Base-by-base conservation (phyloP, 2,888 invertebrate species). In the Drosophila pseudotalamancana region DNA sequence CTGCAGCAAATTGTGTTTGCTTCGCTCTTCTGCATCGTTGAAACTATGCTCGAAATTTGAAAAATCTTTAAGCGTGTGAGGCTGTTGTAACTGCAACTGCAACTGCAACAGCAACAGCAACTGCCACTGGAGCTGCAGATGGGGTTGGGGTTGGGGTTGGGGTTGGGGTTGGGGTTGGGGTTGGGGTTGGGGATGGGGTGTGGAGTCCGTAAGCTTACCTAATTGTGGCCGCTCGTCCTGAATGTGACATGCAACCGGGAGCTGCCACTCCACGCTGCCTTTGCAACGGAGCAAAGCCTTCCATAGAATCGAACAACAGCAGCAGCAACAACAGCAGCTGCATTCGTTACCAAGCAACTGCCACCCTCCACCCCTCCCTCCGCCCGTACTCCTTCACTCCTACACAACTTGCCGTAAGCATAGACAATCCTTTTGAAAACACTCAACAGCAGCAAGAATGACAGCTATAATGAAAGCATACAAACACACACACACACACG, bases 221-320 rank as follows among this genome's bases (percentile, higher is more conserved):
- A 83, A 79, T 77, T 79, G 78, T 68, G 71, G 74, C 59, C 62
- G 79, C 59, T 55, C 57, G 40, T 45, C 46, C 59, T 67, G 74
- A 64, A 71, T 74, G 71, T 71, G 83, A 54, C 64, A 69, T 65
- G 49, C 56, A 66, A 60, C 55, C 45, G 31, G 32, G 25, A 43
- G 51, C 23, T 65, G 5, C 42, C n/a, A 14, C n/a, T n/a, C 39
- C 45, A 45, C 23, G 40, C 46, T 12, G 19, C 1, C 21, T 29
- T 23, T 6, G 6, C n/a, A 34, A 42, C n/a, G n/a, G n/a, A n/a
- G n/a, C n/a, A n/a, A n/a, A n/a, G n/a, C n/a, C n/a, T 19, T 42
- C 31, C 5, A 18, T 27, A 21, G 42, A 37, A 54, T 61, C 40
- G 29, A n/a, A 19, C 29, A 40, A 31, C 42, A 42, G 27, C 27